Conservation (phyloP, 1,140 invertebrate genomes). For the Zaprionus camerounensis region DNA sequence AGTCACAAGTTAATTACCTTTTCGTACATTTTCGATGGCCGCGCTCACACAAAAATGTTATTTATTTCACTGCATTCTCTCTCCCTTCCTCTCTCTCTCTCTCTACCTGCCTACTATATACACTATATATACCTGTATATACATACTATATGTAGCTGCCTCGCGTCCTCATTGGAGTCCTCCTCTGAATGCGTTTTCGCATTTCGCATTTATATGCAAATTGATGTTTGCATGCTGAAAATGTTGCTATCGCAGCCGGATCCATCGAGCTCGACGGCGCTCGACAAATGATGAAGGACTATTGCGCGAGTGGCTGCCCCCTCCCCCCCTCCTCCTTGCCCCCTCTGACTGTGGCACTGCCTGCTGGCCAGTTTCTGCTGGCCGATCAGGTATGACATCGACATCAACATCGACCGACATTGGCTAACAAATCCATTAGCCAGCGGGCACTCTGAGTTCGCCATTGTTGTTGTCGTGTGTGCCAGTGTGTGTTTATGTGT, state of each 20-base stretch:
- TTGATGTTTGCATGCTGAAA: constrained; percentile 80
- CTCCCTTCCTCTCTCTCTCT: constrained; percentile 35
- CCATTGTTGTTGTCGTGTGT: neutral
- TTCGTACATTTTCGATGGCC: constrained; percentile 79
- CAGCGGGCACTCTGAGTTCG: neutral
- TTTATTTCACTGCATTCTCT: constrained; percentile 75
- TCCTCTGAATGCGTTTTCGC: constrained; percentile 77
- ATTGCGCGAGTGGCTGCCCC: constrained; percentile 22
- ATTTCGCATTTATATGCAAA: constrained; percentile 83
- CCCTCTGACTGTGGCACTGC: no score
- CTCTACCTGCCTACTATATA: constrained; percentile 34
- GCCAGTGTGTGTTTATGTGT: neutral
- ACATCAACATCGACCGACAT: neutral
- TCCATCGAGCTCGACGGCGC: constrained; percentile 2
- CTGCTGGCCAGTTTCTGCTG: constrained; percentile 9
- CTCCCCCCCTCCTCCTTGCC: neutral
- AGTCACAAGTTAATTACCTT: constrained; percentile 80
- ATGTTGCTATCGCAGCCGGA: constrained; percentile 64
- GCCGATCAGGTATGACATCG: constrained; percentile 25
- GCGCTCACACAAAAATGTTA: constrained; percentile 66
- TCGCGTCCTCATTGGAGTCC: constrained; percentile 47
- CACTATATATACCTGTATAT: constrained; percentile 7
- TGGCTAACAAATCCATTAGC: constrained; percentile 8
- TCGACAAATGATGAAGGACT: constrained; percentile 61
- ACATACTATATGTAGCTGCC: neutral